Evolutionary conservation across 1,140 invertebrate species (phyloP).

Genomic region (Ceratitis capitata): DNA sequence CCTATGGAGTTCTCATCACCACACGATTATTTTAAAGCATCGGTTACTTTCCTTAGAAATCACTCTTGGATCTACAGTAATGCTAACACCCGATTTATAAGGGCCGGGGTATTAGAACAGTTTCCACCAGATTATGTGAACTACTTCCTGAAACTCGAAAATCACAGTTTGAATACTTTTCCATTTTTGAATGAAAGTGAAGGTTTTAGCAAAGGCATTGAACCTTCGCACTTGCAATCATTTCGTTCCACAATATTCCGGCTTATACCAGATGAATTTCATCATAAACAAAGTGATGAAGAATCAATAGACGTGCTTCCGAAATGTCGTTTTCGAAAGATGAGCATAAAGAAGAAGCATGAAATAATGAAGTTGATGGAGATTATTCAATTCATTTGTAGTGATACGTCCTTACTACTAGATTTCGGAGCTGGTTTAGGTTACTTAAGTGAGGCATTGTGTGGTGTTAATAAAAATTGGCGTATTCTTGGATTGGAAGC

Average conservation of each 20-base stretch:
- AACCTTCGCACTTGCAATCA: background rate
- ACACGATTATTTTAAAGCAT: conserved; percentile 70
- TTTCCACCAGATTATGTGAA: conserved; percentile 69
- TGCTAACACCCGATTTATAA: conserved; percentile 74
- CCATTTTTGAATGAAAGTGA: conserved; percentile 47
- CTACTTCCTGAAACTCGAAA: conserved; percentile 64
- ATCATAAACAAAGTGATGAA: background rate
- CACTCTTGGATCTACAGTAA: conserved; percentile 75
- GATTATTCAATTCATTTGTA: conserved; percentile 70
- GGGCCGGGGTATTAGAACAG: conserved; percentile 67
- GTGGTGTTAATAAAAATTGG: conserved; percentile 70
- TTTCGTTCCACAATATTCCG: conserved; percentile 46
- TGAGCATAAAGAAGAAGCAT: conserved; percentile 75
- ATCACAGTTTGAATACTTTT: conserved; percentile 61
- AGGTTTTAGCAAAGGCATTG: background rate
- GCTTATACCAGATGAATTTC: conserved; percentile 46
- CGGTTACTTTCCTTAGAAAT: conserved; percentile 69
- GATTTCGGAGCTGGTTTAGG: conserved; percentile 87
- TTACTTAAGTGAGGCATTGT: conserved; percentile 79
- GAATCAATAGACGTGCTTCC: background rate
- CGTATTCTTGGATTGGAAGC: conserved; percentile 80
- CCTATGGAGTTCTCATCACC: conserved; percentile 47
- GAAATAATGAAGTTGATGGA: conserved; percentile 73
- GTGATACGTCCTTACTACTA: conserved; percentile 71
- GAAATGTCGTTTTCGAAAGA: conserved; percentile 54